Evolutionary conservation across 2,797 vertebrate species (phyloP), one percentile per base, ranked within the genome.

Genomic region (Erpetoichthys calabaricus): DNA sequence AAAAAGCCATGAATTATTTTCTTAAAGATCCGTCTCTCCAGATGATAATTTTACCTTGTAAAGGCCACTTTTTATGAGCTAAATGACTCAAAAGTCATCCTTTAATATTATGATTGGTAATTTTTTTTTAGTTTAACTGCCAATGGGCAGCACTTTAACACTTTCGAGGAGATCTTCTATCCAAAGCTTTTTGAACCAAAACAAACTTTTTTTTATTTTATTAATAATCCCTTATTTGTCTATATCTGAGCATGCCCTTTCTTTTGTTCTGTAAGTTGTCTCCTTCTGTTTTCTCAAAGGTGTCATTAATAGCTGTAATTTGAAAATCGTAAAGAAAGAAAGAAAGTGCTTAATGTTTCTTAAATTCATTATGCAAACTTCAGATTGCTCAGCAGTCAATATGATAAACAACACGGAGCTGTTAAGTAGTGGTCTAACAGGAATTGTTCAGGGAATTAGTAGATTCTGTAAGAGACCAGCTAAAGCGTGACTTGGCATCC

Each of bases 21-120:
- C 81, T 85, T 85, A 83, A 86, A 87, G 83, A 87, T 86, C 86
- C 86, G 84, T 85, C 81, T 77, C 83, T 86, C 83, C 83, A 80
- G 85, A 88, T 87, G 83, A 88, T 88, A 85, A 88, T 86, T 86
- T 85, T 86, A 84, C 82, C 82, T 86, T 85, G 80, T 82, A 86
- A 88, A 89, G 86, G 86, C 84, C 84, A 87, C 78, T 85, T 88
- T 86, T 86, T 83, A 87, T 86, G 83, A 86, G 78, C 80, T 74
- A 70, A 86, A 74, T 74, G 76, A 83, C 78, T 82, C 84, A 84
- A 80, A 80, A 86, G 81, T 84, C 82, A 81, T 86, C 81, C 85
- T 85, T 86, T 83, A 83, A 79, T 81, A 76, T 84, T 58, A 64
- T 58, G 51, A 52, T 65, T 63, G 49, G 51, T 71, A 75, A 77